Evolutionary conservation across 2,888 invertebrate species (phyloP), one percentile per base, ranked within the genome.

Genomic region (Oscheius sp.): DNA sequence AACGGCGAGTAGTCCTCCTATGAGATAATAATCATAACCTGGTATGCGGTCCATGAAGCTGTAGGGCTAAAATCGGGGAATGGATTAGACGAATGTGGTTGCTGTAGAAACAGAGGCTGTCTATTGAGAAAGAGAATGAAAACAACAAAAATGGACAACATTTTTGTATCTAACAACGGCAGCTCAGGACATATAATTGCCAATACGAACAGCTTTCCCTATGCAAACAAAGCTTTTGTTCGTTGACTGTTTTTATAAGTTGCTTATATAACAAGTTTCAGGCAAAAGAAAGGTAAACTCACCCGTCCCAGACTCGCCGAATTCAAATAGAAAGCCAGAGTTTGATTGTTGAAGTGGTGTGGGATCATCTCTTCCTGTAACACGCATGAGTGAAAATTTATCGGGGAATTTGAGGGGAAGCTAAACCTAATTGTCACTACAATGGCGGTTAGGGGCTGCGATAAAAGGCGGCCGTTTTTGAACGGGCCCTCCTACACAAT

Each of bases 341-440:
- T 47, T 20, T 49, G 45, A n/a, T 62, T 62, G 62, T 47, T 62
- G 47, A 62, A 62, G 62, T 62, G 59, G 59, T 59, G 59, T 41
- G 59, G 59, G 44, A 59, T 59, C 59, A 59, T 59, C 26, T 59
- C 44, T 38, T 36, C 38, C 54, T 54, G 54, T 33, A 54, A 54
- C 2, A 12, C 14, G n/a, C 20, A 20, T 9, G 32, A 33, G n/a
- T 26, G 9, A 5, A 26, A 36, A 33, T 5, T 32, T 54, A 20
- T 47, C 5, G 47, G 20, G 33, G 33, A 50, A n/a, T n/a, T n/a
- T n/a, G n/a, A n/a, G n/a, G n/a, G n/a, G n/a, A n/a, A n/a, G 54
- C 32, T 33, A 54, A 54, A 54, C 54, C 32, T 54, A 54, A 54
- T 54, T 54, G 32, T 32, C 20, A 12, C 30, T 12, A 32, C 14